Base-by-base conservation (phyloP, 2,888 invertebrate genomes). In the Drosophila kuntzei region DNA sequence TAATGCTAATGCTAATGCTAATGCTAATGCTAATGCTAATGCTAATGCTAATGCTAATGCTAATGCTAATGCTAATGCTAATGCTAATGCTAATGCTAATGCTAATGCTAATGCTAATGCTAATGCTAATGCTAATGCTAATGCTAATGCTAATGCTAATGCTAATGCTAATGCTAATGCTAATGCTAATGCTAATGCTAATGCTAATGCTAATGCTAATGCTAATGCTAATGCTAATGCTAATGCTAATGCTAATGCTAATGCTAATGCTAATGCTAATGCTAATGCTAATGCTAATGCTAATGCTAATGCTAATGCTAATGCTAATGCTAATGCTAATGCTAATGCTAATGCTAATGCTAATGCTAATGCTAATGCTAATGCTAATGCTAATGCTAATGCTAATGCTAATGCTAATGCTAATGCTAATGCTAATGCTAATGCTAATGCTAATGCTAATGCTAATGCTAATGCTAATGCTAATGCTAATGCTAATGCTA, bases 341-440 rank as follows among this genome's bases (percentile, higher is more conserved):
- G 32, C 32, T 32, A 32, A 32, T 12, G 34, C 34, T 14, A 29
- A 29, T 16, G 18, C 39, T 22, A 22, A 43, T 43, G 41, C 22
- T 22, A 20, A 43, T 43, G 41, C 12, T 43, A 22, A 43, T 43
- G 41, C n/a, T 43, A 34, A 34, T 34, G 34, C n/a, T 14, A 34
- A 14, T 36, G 14, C 6, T 36, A 36, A 36, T 14, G 14, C 36
- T 36, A 18, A 39, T 14, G 36, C 36, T 7, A 36, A 36, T 14
- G 14, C 36, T 7, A 32, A 32, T 32, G n/a, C 7, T 36, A 36
- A 36, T 39, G 11, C 18, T 8, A 39, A 18, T 39, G 16, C 8
- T 9, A 16, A 37, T 8, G 16, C 8, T 8, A 37, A 14, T n/a
- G 6, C 34, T 5, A 5, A n/a, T n/a, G 34, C 12, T 32, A 32